phyloP scores from a whole-genome alignment of 2,888 invertebrate species.

The Portevinia maculata region DNA sequence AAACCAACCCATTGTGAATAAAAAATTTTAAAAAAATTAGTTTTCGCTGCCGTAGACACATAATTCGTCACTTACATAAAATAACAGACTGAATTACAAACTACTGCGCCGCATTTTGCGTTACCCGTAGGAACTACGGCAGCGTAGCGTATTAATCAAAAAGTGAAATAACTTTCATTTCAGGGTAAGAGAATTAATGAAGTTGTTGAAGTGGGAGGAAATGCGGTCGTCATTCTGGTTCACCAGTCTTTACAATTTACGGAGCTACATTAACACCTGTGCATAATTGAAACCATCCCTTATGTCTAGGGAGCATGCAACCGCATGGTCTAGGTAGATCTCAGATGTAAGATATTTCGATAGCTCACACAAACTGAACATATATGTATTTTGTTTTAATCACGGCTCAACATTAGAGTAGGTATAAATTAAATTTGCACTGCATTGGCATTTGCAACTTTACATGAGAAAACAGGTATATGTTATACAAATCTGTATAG shows the following conservation, averaged over 20 bases:
- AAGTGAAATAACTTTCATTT: slow-evolving; percentile 52
- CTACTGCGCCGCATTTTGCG: slow-evolving; percentile 35
- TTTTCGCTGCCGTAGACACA: background rate
- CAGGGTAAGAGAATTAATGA: slow-evolving; percentile 56
- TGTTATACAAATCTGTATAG: no score
- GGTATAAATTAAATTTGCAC: no score
- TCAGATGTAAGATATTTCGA: background rate
- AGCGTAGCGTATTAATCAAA: slow-evolving; percentile 59
- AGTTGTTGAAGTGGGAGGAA: slow-evolving; percentile 53
- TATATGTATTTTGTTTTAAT: no score
- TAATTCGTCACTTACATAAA: slow-evolving; percentile 7
- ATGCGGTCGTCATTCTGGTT: slow-evolving; percentile 52
- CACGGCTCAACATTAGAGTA: no score
- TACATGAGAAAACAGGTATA: no score
- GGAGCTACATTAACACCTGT: slow-evolving; percentile 59
- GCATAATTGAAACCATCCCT: slow-evolving; percentile 57
- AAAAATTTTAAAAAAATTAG: background rate
- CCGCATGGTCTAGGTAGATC: slow-evolving; percentile 22
- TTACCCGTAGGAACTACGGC: slow-evolving; percentile 41
- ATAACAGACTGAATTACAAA: slow-evolving; percentile 34
- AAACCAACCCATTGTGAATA: background rate
- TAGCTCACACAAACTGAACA: background rate
- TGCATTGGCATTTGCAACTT: no score
- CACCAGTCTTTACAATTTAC: slow-evolving; percentile 54
- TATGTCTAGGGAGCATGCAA: slow-evolving; percentile 7